phyloP scores from a whole-genome alignment of 2,888 invertebrate species.

The Teinopalpus imperialis region DNA sequence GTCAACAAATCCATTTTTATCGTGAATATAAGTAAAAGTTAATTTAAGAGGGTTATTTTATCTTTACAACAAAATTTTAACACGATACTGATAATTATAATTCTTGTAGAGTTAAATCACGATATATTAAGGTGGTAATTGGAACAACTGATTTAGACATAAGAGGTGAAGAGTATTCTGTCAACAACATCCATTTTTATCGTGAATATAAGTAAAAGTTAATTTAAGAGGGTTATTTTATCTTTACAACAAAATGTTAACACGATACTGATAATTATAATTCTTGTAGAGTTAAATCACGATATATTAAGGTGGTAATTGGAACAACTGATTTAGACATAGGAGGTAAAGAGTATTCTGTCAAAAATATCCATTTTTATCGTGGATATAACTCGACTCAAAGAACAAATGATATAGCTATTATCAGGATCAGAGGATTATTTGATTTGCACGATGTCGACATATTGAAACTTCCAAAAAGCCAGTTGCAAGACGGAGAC shows the following conservation, averaged over 20 bases:
- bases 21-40: no score
- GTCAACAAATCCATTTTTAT: no score
- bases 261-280: no score
- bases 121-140: conserved; percentile 53
- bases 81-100: no score
- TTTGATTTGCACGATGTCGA: conserved; percentile 48
- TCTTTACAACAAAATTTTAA: no score
- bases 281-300: conserved; percentile 53
- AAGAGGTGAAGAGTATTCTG: no score
- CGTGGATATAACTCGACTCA: conserved; percentile 44
- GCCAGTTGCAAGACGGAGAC: conserved; percentile 51
- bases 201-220: no score
- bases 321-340: conserved; percentile 60
- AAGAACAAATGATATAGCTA: conserved; percentile 60
- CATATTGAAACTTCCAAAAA: conserved; percentile 41
- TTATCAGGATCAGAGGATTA: conserved; percentile 46
- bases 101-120: conserved; percentile 53
- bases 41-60: no score
- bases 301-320: conserved; percentile 53
- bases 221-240: no score
- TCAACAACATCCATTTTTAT: no score
- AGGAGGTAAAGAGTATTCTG: conserved; percentile 47
- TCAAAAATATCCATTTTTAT: conserved; percentile 47
- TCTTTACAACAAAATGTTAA: no score
- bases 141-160: no score